A percentile compares a stretch with the other conserved stretches of the same genome.
Conservation (phyloP, 1,140 invertebrate species). For the Drosophila gunungcola region DNA sequence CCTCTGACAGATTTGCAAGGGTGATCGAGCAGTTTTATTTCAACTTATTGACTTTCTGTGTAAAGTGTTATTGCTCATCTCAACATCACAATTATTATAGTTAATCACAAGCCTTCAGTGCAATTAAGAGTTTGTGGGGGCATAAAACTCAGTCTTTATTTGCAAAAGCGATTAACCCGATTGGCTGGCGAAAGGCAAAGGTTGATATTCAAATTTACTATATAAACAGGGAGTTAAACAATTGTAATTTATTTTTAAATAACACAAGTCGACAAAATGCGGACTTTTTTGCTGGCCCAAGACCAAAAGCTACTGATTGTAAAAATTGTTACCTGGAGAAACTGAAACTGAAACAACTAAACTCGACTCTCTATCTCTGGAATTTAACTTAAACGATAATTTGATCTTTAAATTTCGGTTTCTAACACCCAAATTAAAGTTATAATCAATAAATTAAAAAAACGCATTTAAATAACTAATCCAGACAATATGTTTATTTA, state of each 20-base stretch:
- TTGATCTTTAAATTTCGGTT: too few relatives aligned
- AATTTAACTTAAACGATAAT: too few relatives aligned
- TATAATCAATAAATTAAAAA: too few relatives aligned
- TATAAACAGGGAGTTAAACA: not conserved
- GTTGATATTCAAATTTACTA: slow-evolving; percentile 8
- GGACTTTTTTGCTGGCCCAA: too few relatives aligned
- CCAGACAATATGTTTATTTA: too few relatives aligned
- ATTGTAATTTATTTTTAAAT: slow-evolving; percentile 5
- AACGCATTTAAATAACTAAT: too few relatives aligned
- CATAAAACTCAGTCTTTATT: slow-evolving; percentile 8
- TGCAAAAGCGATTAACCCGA: not conserved
- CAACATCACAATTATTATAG: not conserved
- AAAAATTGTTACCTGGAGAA: too few relatives aligned
- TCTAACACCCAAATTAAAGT: too few relatives aligned
- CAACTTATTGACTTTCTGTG: not conserved
- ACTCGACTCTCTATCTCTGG: too few relatives aligned
- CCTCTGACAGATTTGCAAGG: too few relatives aligned
- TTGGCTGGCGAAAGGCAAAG: slow-evolving; percentile 4
- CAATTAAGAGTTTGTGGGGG: slow-evolving; percentile 6
- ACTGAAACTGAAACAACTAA: too few relatives aligned
- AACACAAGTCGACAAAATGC: not conserved
- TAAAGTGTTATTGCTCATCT: slow-evolving; percentile 3
- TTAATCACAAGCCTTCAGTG: not conserved
- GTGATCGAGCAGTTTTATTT: not conserved
- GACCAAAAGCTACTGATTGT: too few relatives aligned